Evolutionary conservation across 2,797 vertebrate species (phyloP).

Genomic region (Eospalax fontanierii): DNA sequence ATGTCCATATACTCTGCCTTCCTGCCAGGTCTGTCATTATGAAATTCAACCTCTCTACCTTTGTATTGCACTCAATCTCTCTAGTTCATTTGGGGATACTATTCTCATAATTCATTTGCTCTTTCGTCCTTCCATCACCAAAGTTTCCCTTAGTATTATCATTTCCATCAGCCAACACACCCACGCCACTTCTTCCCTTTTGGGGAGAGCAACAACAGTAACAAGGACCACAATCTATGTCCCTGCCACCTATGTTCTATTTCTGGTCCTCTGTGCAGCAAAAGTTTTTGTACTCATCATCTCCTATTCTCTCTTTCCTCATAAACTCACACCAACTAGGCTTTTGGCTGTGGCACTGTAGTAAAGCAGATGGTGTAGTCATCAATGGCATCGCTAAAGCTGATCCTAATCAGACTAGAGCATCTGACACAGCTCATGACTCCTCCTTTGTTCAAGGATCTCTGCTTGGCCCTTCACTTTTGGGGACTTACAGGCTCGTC

Average conservation of each 20-base stretch:
- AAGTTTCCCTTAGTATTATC: background rate
- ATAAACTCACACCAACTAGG: background rate
- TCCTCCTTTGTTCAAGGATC: background rate
- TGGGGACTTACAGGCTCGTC: background rate
- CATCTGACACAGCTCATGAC: background rate
- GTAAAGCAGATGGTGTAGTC: background rate
- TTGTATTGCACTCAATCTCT: background rate
- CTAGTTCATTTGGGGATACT: background rate
- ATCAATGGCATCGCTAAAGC: background rate
- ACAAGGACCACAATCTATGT: background rate
- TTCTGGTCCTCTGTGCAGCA: background rate
- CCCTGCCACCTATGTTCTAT: background rate
- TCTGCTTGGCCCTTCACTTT: background rate
- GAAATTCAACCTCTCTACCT: background rate
- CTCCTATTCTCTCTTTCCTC: background rate
- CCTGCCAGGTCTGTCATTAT: background rate
- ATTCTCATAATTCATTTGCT: slow-evolving; percentile 3
- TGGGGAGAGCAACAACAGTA: background rate
- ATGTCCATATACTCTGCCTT: background rate
- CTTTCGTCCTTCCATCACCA: background rate
- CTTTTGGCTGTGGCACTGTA: background rate
- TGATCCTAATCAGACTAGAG: background rate
- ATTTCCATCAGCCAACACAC: slow-evolving; percentile 13
- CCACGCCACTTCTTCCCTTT: background rate
- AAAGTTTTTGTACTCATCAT: background rate